These are phyloP conservation scores for Ophthalmolycus amberensis DNA, from an alignment of 2,113 vertebrate species.

Conservation along the genomic window DNA sequence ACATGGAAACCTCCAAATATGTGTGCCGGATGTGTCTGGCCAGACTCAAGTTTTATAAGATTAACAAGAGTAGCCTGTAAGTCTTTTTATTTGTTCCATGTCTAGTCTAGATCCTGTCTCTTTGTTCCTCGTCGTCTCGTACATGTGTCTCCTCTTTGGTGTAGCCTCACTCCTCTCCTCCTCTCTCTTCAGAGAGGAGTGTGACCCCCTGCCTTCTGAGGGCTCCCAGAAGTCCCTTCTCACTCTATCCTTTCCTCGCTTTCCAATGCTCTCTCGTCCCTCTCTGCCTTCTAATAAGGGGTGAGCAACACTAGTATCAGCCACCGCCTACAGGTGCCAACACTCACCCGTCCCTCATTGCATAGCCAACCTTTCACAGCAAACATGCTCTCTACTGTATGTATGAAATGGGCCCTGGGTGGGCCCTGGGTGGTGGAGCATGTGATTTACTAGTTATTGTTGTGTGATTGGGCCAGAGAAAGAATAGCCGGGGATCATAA, in stretches of 20 bases:
- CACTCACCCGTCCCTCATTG: neutral
- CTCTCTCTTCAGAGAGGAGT: conserved; percentile 88
- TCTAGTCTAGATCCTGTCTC: conserved; percentile 59
- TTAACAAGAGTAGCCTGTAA: conserved; percentile 96
- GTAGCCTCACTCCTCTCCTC: conserved; percentile 69
- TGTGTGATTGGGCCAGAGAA: neutral
- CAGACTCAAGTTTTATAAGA: conserved; percentile 97
- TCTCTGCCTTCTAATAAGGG: conserved; percentile 89
- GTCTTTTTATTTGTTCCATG: conserved; percentile 72
- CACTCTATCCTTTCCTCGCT: conserved; percentile 91
- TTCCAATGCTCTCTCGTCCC: conserved; percentile 92
- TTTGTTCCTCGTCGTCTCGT: conserved; percentile 49
- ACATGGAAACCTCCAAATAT: conserved; percentile 99
- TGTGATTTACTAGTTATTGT: neutral
- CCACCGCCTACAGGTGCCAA: conserved; percentile 60
- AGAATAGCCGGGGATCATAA: neutral
- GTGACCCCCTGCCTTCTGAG: conserved; percentile 87
- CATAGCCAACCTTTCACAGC: neutral
- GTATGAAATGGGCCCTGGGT: conserved; percentile 2
- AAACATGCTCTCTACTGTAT: conserved; percentile 4
- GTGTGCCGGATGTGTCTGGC: conserved; percentile 97
- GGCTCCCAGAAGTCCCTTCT: conserved; percentile 91
- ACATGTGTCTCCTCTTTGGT: conserved; percentile 57
- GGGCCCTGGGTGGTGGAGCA: neutral
- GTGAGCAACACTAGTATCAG: conserved; percentile 85